Base-by-base conservation (phyloP, 2,113 vertebrate genomes). In the Apaloderma vittatum region DNA sequence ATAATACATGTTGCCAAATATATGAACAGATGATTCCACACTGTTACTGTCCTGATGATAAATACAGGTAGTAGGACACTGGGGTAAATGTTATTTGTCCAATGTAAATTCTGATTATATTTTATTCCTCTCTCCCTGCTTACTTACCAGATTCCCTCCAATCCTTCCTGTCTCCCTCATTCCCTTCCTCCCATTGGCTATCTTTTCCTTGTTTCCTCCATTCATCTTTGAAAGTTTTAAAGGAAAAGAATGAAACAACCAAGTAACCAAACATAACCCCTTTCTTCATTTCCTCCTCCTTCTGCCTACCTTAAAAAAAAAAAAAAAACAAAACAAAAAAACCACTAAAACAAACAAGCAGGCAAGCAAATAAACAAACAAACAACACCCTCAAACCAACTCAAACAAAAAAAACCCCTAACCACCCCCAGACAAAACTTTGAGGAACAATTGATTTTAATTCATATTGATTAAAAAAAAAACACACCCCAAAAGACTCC, bases 381-480 rank as follows among this genome's bases (percentile, higher is more conserved):
- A 36, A 16, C 51, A 65, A 65, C 26, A 21, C 10, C 3, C 1
- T n/a, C 4, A 58, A 62, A 29, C 2, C 19, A 32, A 19, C 2
- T 5, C 8, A n/a, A 51, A 22, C 0, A 17, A 51, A 55, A 20
- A 12, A 54, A 46, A 34, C 36, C 15, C 7, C 5, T 12, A 67
- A 36, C 1, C 1, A 85, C 5, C 1, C 8, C 3, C 5, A 57
- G 27, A 45, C 8, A 57, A 55, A 74, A 57, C 1, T 4, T 55
- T 49, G 19, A 54, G 8, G 46, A 71, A 61, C 2, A 59, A 70
- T 11, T 29, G 2, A 62, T 62, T 57, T 9, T 65, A 59, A 37
- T 62, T 12, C 29, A 40, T 83, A 62, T 46, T 1, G 1, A 24
- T n/a, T 9, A 21, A 24, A 34, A 46, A 11, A 40, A 23, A 13